Conservation (phyloP, 1,140 invertebrate species). For the Thaumatotibia leucotreta region DNA sequence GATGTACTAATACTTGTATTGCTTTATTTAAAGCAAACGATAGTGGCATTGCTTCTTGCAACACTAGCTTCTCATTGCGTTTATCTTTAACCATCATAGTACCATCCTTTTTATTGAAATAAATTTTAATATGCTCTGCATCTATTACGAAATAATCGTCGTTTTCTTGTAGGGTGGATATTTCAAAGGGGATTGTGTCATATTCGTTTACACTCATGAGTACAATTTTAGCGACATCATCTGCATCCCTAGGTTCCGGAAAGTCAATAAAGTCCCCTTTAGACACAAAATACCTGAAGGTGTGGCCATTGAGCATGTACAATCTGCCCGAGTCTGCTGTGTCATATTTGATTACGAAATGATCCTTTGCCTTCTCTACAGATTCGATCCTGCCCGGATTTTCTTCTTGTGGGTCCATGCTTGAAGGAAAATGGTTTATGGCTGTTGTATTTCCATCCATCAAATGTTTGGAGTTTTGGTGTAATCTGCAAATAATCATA, state of each 20-base stretch:
- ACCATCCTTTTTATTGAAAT: constrained; percentile 49
- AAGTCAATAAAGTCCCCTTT: constrained; percentile 47
- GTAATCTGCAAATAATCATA: not conserved
- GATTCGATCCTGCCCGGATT: constrained; percentile 31
- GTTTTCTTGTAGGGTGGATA: constrained; percentile 36
- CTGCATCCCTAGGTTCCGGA: constrained; percentile 46
- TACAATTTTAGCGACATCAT: constrained; percentile 53
- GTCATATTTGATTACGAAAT: constrained; percentile 43
- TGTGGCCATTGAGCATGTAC: constrained; percentile 54
- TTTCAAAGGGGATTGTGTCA: constrained; percentile 37
- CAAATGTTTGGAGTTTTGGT: not conserved
- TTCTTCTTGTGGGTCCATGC: not conserved
- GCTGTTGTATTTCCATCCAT: not conserved
- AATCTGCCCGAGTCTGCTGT: constrained; percentile 45
- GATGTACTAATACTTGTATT: constrained; percentile 43
- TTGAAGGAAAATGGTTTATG: not conserved
- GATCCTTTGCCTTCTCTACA: constrained; percentile 37
- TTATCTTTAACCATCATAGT: constrained; percentile 47
- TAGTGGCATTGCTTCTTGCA: constrained; percentile 42
- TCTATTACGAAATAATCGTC: constrained; percentile 38
- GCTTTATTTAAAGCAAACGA: constrained; percentile 33
- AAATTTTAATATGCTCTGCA: constrained; percentile 47
- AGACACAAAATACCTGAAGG: constrained; percentile 61
- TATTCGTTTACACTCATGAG: constrained; percentile 45
- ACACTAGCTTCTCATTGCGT: constrained; percentile 43